These are phyloP conservation scores for Bombus difficillimus DNA, from an alignment of 1,140 invertebrate genomes.

Conservation along the genomic window DNA sequence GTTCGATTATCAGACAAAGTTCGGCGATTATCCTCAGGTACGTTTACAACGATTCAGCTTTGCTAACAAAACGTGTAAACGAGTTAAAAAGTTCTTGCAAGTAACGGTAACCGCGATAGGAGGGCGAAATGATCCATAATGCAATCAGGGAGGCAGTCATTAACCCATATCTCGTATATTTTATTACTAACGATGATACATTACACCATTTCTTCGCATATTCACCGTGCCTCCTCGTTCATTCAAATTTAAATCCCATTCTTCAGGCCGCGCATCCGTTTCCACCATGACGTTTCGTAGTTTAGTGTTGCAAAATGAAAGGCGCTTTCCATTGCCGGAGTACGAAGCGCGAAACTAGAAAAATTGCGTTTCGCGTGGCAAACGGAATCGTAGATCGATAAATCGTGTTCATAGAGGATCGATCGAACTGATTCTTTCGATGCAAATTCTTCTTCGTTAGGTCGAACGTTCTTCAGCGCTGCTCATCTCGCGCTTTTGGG, in stretches of 20 bases:
- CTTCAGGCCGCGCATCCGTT: conserved; percentile 31
- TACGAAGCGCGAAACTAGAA: conserved; percentile 1
- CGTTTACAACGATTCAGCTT: neutral
- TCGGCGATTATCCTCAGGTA: conserved; percentile 94
- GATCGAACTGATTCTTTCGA: no score
- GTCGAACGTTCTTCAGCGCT: neutral
- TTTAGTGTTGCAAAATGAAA: neutral
- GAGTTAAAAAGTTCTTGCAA: neutral
- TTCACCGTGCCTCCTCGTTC: conserved; percentile 5
- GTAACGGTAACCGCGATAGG: no score
- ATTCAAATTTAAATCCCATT: conserved; percentile 41
- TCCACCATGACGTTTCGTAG: conserved; percentile 17
- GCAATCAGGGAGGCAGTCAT: conserved; percentile 17
- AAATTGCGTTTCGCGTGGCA: neutral
- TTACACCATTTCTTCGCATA: conserved; percentile 25
- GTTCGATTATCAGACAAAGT: conserved; percentile 96
- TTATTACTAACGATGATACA: conserved; percentile 52
- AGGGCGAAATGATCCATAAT: conserved; percentile 4
- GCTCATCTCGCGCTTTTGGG: neutral
- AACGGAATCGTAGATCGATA: neutral
- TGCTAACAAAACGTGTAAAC: no score
- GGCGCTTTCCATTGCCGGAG: neutral
- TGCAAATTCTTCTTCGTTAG: no score
- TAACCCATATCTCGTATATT: conserved; percentile 34
- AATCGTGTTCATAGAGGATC: neutral